Evolutionary conservation across 2,797 vertebrate genomes (phyloP), one percentile per base, ranked within the genome.

Genomic region (Sciurus carolinensis): DNA sequence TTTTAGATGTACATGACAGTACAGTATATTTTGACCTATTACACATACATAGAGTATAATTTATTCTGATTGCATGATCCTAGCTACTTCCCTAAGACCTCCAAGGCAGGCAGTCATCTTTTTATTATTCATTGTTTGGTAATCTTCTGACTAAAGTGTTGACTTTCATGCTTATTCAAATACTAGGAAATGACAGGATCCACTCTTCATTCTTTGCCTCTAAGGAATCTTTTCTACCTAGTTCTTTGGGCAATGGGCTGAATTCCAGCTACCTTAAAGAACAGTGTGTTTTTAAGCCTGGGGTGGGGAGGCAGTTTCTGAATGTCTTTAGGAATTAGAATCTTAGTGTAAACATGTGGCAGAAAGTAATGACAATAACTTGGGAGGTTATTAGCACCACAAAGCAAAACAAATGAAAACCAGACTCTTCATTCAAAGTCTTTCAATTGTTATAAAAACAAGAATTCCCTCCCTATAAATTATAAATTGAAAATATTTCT

Each of bases 361-460:
- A 92, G 30, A 90, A 47, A 91, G 33, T 77, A 79, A 86, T 94
- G 81, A 64, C 26, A 59, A 59, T 9, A 82, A 64, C 57, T 94
- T 30, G 82, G 15, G 39, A 64, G 52, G 1, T 87, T 77, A 39
- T 30, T 36, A 79, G 54, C 7, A 85, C 18, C 57, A 67, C 17
- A 96, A 90, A 90, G 44, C 30, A 95, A 92, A 86, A 75, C n/a
- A 95, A 69, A 87, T 87, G 85, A 80, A 88, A 13, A 24, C 2
- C 26, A 72, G 39, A 64, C 22, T 59, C 26, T 52, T 83, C 26
- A 75, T 81, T 30, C 8, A 62, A 67, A 7, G 5, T 33, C n/a
- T 92, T 96, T 82, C 67, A 36, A 30, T 93, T 81, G 11, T 88
- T 30, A 52, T 64, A 30, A 75, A 88, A 91, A 33, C 0, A 95